These are phyloP conservation scores for Mongoloraphidia duomilia DNA, from an alignment of 2,888 invertebrate genomes.

Conservation along the genomic window DNA sequence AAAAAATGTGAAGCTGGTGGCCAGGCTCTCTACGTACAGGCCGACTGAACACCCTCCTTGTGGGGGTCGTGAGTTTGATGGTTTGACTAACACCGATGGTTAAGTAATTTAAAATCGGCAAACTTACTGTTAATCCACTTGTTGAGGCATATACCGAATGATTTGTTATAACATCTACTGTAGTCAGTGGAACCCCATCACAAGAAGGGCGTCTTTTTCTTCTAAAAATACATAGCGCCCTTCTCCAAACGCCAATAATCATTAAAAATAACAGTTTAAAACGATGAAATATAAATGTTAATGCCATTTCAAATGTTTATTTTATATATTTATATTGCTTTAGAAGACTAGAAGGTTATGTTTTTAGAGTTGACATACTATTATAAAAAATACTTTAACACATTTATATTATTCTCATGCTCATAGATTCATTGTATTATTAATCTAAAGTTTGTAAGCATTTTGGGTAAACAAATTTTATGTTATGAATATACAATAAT, in stretches of 20 bases:
- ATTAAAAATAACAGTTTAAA: slow-evolving; percentile 39
- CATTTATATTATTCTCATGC: no score
- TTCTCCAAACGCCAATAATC: slow-evolving; percentile 36
- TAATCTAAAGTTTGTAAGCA: no score
- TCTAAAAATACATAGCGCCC: slow-evolving; percentile 46
- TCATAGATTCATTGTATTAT: no score
- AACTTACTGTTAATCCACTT: neutral
- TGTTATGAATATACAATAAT: no score
- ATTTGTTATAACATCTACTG: slow-evolving; percentile 37
- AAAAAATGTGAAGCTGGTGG: no score
- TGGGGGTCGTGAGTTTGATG: no score
- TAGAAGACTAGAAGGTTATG: neutral
- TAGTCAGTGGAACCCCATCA: slow-evolving; percentile 39
- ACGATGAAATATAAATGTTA: slow-evolving; percentile 33
- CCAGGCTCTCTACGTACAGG: no score
- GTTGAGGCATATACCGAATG: slow-evolving; percentile 10
- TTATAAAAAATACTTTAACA: no score
- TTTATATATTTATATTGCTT: neutral
- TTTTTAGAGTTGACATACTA: no score
- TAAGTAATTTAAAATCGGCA: neutral
- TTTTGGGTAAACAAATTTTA: no score
- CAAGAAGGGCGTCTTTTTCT: slow-evolving; percentile 36
- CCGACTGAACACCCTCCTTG: no score
- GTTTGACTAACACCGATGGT: no score
- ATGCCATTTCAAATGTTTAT: slow-evolving; percentile 22